Conservation (phyloP, 2,888 invertebrate species). For the Hydrotaea diabolus region DNA sequence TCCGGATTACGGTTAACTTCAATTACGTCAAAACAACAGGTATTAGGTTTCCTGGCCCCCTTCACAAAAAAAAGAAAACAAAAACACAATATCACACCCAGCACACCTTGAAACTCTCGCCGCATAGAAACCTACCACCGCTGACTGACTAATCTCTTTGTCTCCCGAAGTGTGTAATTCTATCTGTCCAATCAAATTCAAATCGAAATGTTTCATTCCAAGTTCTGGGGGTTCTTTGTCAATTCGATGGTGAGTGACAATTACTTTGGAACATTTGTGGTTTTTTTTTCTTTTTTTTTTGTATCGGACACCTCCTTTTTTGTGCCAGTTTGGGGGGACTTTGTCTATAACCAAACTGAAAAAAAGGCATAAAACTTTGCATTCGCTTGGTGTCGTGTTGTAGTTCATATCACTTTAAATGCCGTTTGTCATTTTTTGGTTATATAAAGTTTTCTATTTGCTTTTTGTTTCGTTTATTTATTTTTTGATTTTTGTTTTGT, state of each 20-base stretch:
- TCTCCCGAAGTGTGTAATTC: slow-evolving; percentile 1
- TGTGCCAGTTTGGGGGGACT: no score
- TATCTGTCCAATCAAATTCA: neutral
- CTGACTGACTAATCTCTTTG: neutral
- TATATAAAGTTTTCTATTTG: neutral
- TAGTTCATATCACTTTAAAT: neutral
- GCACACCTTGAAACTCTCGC: no score
- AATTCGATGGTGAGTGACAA: slow-evolving; percentile 11
- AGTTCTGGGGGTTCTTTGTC: slow-evolving; percentile 18
- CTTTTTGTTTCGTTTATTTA: neutral
- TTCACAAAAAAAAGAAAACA: neutral
- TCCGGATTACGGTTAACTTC: slow-evolving; percentile 33
- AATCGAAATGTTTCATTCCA: slow-evolving; percentile 31
- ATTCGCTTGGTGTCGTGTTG: neutral
- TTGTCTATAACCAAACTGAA: no score
- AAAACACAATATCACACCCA: no score
- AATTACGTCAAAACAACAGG: slow-evolving; percentile 2
- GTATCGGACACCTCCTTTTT: no score
- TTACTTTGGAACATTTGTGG: neutral
- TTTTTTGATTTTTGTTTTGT: neutral
- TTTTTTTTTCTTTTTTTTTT: neutral
- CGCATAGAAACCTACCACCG: neutral
- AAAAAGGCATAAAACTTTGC: no score
- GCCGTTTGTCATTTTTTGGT: neutral
- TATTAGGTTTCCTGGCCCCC: slow-evolving; percentile 4